Conservation (phyloP, 2,797 vertebrate genomes). For the Fundulus diaphanus region DNA sequence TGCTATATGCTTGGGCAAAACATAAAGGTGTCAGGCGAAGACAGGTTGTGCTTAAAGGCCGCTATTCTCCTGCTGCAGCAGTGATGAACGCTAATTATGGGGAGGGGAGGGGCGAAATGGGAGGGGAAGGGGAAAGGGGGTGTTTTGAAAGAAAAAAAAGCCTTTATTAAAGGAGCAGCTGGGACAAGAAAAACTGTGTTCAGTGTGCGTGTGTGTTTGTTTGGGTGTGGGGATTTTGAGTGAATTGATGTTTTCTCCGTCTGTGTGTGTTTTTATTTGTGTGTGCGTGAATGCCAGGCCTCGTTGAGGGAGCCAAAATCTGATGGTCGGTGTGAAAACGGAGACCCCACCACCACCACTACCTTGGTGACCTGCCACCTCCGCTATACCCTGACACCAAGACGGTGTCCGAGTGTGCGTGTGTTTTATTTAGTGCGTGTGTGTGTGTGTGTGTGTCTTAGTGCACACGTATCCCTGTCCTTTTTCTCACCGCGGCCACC, state of each 20-base stretch:
- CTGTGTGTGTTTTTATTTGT: constrained; percentile 52
- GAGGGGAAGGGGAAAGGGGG: constrained; percentile 52
- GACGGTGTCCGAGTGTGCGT: background rate
- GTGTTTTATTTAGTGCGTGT: background rate
- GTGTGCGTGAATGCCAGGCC: constrained; percentile 30
- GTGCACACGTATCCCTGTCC: constrained; percentile 8
- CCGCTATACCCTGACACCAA: constrained; percentile 45
- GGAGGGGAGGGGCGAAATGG: constrained; percentile 59
- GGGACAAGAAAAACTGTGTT: constrained; percentile 41
- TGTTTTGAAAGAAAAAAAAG: constrained; percentile 66
- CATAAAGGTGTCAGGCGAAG: constrained; percentile 81
- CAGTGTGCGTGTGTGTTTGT: constrained; percentile 49
- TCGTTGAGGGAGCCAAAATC: constrained; percentile 38
- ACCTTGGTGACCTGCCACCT: constrained; percentile 48
- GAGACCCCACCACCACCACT: constrained; percentile 36
- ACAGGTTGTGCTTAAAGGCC: constrained; percentile 80
- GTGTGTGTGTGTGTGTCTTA: constrained; percentile 8
- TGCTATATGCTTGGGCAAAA: constrained; percentile 74
- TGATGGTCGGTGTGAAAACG: constrained; percentile 62
- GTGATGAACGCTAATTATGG: constrained; percentile 82
- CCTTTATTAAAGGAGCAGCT: constrained; percentile 78
- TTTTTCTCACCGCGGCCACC: constrained; percentile 43
- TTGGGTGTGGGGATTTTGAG: constrained; percentile 53
- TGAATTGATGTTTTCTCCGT: constrained; percentile 53
- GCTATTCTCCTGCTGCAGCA: constrained; percentile 74